Evolutionary conservation across 2,888 invertebrate genomes (phyloP).

Genomic region (Orthosia cruda): DNA sequence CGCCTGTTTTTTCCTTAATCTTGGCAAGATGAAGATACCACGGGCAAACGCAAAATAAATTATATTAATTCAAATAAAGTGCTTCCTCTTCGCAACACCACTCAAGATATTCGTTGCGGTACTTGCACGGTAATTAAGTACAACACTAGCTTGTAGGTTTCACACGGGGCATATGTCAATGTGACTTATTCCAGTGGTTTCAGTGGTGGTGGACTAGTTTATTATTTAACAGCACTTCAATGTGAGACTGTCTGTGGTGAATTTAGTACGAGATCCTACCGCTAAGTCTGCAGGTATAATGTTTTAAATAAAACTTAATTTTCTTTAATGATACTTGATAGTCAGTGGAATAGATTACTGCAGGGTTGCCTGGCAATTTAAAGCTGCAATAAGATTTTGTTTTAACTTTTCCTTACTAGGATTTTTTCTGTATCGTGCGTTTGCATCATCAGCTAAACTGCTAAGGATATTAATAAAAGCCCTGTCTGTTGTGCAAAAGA

Average conservation of each 20-base stretch:
- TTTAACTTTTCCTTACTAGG: no score
- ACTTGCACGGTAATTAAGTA: slow-evolving; percentile 28
- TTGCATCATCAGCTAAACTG: no score
- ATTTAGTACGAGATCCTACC: no score
- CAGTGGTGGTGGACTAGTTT: not conserved
- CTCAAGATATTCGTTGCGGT: slow-evolving; percentile 34
- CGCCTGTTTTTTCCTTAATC: slow-evolving; percentile 40
- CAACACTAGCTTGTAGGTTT: slow-evolving; percentile 13
- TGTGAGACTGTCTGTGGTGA: not conserved
- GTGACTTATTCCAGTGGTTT: slow-evolving; percentile 8
- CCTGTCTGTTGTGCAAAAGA: no score
- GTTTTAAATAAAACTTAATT: no score
- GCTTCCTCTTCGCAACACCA: slow-evolving; percentile 32
- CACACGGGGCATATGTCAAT: not conserved
- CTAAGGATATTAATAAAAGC: no score
- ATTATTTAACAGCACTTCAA: slow-evolving; percentile 6
- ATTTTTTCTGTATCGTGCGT: no score
- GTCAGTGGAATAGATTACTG: no score
- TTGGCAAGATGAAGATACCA: slow-evolving; percentile 24
- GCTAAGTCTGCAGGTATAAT: no score
- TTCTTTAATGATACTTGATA: no score
- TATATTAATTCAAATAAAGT: slow-evolving; percentile 58
- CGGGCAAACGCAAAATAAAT: slow-evolving; percentile 43
- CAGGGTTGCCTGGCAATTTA: no score
- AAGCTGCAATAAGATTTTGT: no score